phyloP scores from a whole-genome alignment of 2,797 vertebrate genomes.

The Sebastes vulpes region DNA sequence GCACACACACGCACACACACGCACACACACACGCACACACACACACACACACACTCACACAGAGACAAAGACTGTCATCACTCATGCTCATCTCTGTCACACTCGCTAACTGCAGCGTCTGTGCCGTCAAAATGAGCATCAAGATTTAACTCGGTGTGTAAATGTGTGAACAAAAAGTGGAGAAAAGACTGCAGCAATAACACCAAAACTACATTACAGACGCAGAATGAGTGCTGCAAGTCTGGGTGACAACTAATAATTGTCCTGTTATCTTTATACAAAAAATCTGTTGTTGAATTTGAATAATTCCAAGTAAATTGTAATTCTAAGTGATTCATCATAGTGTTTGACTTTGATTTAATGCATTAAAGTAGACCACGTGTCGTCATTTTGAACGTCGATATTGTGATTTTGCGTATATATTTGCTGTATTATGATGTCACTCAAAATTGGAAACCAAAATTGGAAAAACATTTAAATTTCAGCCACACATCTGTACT shows the following conservation, averaged over 20 bases:
- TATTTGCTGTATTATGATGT: background rate
- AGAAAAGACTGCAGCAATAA: background rate
- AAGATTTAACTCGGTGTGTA: background rate
- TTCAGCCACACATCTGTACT: background rate
- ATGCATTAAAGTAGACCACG: background rate
- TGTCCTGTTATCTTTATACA: background rate
- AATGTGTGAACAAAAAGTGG: constrained; percentile 5
- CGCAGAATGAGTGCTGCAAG: background rate
- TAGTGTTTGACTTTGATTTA: background rate
- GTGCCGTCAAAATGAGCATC: constrained; percentile 38
- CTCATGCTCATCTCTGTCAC: background rate
- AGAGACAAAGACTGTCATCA: background rate
- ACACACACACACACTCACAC: background rate
- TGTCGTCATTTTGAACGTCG: background rate
- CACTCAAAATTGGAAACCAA: background rate
- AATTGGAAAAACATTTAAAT: background rate
- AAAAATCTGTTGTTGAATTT: background rate
- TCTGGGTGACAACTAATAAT: background rate
- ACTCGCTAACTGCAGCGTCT: constrained; percentile 23
- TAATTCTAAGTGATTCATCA: background rate
- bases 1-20: background rate
- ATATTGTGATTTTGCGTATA: background rate
- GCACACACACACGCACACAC: no score
- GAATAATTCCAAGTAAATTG: background rate
- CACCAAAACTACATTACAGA: background rate